Conservation (phyloP, 2,797 vertebrate genomes). For the Psittacula echo region DNA sequence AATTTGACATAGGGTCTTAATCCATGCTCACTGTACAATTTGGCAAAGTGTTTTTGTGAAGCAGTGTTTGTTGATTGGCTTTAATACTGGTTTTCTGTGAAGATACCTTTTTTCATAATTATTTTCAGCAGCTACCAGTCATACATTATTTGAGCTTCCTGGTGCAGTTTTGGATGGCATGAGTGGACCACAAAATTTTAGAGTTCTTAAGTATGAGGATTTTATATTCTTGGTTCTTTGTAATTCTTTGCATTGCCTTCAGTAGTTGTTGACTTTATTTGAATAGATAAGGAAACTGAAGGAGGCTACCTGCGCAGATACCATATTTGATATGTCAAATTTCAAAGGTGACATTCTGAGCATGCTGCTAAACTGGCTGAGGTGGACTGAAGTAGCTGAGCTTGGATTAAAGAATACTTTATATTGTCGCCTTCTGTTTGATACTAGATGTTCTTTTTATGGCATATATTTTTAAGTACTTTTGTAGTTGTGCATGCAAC, state of each 20-base stretch:
- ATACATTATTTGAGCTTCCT: neutral
- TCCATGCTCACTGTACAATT: neutral
- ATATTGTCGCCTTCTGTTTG: neutral
- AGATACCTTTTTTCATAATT: neutral
- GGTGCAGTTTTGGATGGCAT: neutral
- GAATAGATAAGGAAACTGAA: neutral
- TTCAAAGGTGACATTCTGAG: neutral
- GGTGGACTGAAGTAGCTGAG: neutral
- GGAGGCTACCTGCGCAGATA: neutral
- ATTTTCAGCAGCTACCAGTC: neutral
- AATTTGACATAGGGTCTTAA: neutral
- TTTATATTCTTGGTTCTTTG: neutral
- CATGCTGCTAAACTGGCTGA: neutral
- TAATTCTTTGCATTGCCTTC: neutral
- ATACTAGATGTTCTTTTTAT: neutral
- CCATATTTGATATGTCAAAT: neutral
- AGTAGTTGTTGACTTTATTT: neutral
- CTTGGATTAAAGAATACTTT: neutral
- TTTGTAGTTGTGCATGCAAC: neutral
- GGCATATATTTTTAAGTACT: neutral
- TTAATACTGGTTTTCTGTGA: neutral
- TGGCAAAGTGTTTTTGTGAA: neutral
- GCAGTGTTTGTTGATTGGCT: neutral
- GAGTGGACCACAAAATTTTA: neutral
- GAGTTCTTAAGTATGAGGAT: neutral